Conservation (phyloP, 53 echinoderm and acorn worm genomes). For the Mesocentrotus franciscanus region DNA sequence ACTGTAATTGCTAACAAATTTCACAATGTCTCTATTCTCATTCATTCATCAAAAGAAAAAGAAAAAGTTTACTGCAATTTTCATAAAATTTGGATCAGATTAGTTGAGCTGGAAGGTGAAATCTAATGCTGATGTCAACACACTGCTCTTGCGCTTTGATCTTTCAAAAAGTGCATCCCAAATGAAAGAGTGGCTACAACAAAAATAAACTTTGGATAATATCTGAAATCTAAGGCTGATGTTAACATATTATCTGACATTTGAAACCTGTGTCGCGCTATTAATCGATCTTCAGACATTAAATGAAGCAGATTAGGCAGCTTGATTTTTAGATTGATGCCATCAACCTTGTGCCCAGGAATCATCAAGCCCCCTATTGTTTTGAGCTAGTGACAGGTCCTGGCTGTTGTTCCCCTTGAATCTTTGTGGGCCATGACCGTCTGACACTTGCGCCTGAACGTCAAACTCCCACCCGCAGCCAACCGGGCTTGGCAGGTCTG, state of each 20-base stretch:
- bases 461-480: conserved; percentile 20
- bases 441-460: conserved; percentile 23
- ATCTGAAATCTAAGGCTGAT: conserved; percentile 27
- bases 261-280: background rate
- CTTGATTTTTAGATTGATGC: background rate
- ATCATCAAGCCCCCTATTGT: conserved; percentile 48
- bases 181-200: no score
- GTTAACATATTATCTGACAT: background rate
- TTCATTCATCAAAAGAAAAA: no score
- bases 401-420: conserved; percentile 1
- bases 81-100: background rate
- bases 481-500: conserved; percentile 23
- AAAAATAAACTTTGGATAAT: no score
- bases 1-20: no score
- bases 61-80: no score
- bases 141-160: background rate
- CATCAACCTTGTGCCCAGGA: conserved; percentile 4
- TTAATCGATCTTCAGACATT: background rate
- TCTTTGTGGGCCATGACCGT: background rate
- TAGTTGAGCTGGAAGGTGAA: background rate
- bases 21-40: no score
- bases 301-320: background rate
- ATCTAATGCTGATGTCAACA: conserved; percentile 22
- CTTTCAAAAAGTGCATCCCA: no score
- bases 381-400: background rate